Percentiles rank a stretch among this genome's conserved stretches.
phyloP scores from a whole-genome alignment of 2,113 vertebrate species.

The Petrocephalus microphthalmus region DNA sequence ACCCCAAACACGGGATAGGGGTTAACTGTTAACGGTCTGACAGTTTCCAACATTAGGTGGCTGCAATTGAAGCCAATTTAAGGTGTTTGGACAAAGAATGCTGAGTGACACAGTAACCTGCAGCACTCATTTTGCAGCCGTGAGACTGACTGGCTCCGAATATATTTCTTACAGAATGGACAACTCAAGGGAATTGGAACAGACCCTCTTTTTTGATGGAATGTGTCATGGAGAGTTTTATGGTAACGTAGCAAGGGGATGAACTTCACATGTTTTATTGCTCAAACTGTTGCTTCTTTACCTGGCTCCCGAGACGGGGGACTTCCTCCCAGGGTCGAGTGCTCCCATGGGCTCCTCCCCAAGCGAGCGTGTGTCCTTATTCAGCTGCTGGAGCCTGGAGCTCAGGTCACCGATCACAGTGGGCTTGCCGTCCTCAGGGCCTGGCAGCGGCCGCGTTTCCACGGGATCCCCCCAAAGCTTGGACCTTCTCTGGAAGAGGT shows the following conservation, averaged over 20 bases:
- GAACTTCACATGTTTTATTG: not conserved
- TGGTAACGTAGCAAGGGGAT: not conserved
- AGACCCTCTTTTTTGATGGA: not conserved
- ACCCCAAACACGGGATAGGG: no score
- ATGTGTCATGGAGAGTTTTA: not conserved
- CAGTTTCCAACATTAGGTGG: not conserved
- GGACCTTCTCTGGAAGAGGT: constrained; percentile 97
- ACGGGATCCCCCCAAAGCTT: constrained; percentile 94
- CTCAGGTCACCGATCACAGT: constrained; percentile 78
- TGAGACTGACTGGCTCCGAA: not conserved
- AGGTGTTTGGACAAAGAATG: not conserved
- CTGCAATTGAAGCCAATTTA: not conserved
- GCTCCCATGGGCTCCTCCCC: constrained; percentile 85
- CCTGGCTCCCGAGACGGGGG: constrained; percentile 88
- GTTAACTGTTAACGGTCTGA: not conserved
- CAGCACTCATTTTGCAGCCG: not conserved
- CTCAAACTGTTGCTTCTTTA: constrained; percentile 43
- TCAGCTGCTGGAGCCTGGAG: constrained; percentile 90
- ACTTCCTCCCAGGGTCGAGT: constrained; percentile 82
- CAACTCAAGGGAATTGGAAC: not conserved
- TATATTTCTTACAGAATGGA: not conserved
- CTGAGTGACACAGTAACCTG: not conserved
- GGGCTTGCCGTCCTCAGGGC: constrained; percentile 68
- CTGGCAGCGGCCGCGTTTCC: constrained; percentile 62
- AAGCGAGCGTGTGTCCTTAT: constrained; percentile 90